Evolutionary conservation across 30 jellyfish, hydroid and myxozoan genomes (phyloP).

Genomic region (Clytia hemisphaerica): DNA sequence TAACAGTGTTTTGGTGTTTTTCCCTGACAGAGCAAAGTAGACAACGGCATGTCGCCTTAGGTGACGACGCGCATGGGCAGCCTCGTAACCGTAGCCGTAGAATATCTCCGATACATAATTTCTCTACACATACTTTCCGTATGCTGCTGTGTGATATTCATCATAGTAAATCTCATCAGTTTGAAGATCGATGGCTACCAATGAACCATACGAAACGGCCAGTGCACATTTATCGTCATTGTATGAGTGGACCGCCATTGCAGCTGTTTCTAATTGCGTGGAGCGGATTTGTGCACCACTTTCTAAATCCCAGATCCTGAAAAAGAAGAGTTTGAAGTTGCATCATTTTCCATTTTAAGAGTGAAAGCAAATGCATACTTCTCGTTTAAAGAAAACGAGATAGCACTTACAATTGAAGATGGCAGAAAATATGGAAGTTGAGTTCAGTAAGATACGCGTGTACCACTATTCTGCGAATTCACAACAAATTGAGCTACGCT

Average conservation of each 20-base stretch:
- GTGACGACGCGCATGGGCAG: conserved; percentile 34
- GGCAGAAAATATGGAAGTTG: no score
- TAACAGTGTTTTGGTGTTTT: no score
- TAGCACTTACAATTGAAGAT: no score
- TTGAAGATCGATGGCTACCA: conserved; percentile 40
- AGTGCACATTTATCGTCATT: conserved; percentile 40
- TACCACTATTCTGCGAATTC: no score
- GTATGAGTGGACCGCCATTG: conserved; percentile 6
- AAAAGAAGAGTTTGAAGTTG: conserved; percentile 1
- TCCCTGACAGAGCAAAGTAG: no score
- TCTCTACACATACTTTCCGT: conserved; percentile 42
- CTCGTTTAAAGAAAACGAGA: no score
- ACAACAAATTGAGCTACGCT: no score
- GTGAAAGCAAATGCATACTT: no score
- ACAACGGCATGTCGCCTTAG: no score
- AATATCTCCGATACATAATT: conserved; percentile 33
- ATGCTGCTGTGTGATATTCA: conserved; percentile 8
- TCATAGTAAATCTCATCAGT: conserved; percentile 52
- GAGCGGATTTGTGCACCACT: conserved; percentile 49
- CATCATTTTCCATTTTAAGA: not conserved
- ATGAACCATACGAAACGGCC: conserved; percentile 36
- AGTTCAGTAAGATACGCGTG: no score
- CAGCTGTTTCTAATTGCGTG: conserved; percentile 18
- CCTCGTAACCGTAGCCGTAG: conserved; percentile 44
- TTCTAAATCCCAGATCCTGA: conserved; percentile 60